Percentiles rank a stretch among this genome's conserved stretches.
phyloP scores from a whole-genome alignment of 2,797 vertebrate species.

The Phataginus tetradactyla region DNA sequence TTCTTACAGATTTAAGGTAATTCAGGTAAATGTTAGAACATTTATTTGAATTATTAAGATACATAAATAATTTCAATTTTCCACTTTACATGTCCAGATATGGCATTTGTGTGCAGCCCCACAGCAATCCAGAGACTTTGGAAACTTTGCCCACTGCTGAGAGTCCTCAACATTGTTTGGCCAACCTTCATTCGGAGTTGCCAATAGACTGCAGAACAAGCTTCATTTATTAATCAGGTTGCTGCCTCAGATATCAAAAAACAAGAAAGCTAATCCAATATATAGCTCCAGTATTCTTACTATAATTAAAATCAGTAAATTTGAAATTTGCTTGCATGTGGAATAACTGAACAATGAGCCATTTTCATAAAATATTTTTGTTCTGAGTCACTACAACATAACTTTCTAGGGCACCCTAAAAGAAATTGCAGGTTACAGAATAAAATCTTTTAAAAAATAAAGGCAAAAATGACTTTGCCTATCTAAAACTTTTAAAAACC shows the following conservation, averaged over 20 bases:
- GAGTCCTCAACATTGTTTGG: constrained; percentile 33
- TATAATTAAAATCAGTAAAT: constrained; percentile 29
- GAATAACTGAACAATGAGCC: not conserved
- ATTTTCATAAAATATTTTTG: constrained; percentile 48
- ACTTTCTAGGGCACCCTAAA: not conserved
- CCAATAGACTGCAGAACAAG: not conserved
- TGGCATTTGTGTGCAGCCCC: constrained; percentile 19
- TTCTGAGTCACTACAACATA: not conserved
- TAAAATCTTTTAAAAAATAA: constrained; percentile 51
- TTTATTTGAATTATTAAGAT: constrained; percentile 73
- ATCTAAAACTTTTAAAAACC: not conserved
- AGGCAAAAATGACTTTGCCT: not conserved
- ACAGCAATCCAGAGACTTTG: constrained; percentile 42
- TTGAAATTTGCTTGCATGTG: constrained; percentile 2
- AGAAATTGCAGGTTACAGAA: constrained; percentile 2
- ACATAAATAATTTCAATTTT: constrained; percentile 72
- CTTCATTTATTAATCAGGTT: not conserved
- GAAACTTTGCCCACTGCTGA: constrained; percentile 52
- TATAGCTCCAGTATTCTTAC: not conserved
- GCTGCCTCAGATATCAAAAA: constrained; percentile 18
- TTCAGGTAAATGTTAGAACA: constrained; percentile 67
- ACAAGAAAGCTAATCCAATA: not conserved
- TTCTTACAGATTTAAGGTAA: constrained; percentile 71
- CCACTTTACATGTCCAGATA: constrained; percentile 52
- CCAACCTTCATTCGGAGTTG: not conserved